phyloP scores from a whole-genome alignment of 2,113 vertebrate genomes.

The Struthidea cinerea region DNA sequence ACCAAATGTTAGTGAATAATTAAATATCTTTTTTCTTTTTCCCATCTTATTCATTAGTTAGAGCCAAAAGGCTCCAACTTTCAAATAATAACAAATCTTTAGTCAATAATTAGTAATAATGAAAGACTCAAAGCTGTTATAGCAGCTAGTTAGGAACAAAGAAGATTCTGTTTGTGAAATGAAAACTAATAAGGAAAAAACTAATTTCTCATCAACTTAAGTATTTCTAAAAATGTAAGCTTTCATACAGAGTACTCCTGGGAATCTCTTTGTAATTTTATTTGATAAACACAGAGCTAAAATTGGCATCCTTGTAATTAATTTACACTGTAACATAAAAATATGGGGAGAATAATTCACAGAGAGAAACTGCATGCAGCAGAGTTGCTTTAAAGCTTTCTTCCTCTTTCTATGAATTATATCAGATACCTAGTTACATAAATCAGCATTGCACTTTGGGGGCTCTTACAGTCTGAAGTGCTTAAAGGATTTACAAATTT shows the following conservation, averaged over 20 bases:
- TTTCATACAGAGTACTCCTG: background rate
- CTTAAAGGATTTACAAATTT: background rate
- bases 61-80: background rate
- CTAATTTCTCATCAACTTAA: background rate
- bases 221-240: background rate
- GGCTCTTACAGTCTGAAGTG: background rate
- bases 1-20: constrained; percentile 24
- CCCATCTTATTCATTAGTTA: background rate
- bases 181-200: background rate
- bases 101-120: constrained; percentile 3
- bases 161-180: background rate
- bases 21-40: background rate
- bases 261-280: background rate
- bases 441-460: background rate
- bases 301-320: background rate
- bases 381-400: background rate
- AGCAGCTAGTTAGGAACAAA: background rate
- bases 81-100: constrained; percentile 11
- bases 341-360: background rate
- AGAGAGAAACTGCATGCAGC: background rate
- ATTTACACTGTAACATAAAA: background rate
- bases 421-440: background rate
- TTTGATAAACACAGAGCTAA: background rate
- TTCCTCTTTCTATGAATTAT: background rate
- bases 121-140: background rate